Evolutionary conservation across 2,888 invertebrate species (phyloP).

Genomic region (Maniola hyperantus): DNA sequence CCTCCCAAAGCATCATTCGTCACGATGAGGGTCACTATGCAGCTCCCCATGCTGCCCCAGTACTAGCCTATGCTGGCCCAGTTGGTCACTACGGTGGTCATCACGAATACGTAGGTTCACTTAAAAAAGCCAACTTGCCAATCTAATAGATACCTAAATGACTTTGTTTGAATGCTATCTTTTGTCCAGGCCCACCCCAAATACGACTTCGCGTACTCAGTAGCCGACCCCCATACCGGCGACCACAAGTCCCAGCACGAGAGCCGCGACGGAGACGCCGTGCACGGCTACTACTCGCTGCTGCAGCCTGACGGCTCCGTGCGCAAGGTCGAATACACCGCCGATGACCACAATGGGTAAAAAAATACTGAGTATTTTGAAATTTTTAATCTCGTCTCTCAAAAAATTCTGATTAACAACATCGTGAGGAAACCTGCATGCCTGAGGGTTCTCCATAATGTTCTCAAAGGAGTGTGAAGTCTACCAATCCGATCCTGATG

Average conservation of each 20-base stretch:
- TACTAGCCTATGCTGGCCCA: conserved; percentile 45
- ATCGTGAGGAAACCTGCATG: too few species aligned
- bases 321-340: conserved; percentile 67
- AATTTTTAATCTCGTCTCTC: too few species aligned
- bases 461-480: too few species aligned
- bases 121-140: background rate
- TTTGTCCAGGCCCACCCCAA: conserved; percentile 51
- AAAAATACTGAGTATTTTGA: too few species aligned
- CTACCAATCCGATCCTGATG: too few species aligned
- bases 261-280: conserved; percentile 77
- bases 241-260: conserved; percentile 82
- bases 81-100: conserved; percentile 49
- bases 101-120: conserved; percentile 48
- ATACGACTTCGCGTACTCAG: conserved; percentile 68
- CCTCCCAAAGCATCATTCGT: conserved; percentile 58
- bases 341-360: conserved; percentile 82
- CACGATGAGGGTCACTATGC: conserved; percentile 54
- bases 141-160: background rate
- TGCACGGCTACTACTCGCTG: conserved; percentile 83
- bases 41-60: conserved; percentile 40
- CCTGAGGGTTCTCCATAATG: too few species aligned
- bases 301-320: conserved; percentile 70
- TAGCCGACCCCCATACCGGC: conserved; percentile 73
- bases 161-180: background rate
- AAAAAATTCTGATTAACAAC: too few species aligned